Percentiles rank a stretch among this genome's conserved stretches.
Evolutionary conservation across 2,113 vertebrate genomes (phyloP).

Genomic region (Heterotis niloticus): DNA sequence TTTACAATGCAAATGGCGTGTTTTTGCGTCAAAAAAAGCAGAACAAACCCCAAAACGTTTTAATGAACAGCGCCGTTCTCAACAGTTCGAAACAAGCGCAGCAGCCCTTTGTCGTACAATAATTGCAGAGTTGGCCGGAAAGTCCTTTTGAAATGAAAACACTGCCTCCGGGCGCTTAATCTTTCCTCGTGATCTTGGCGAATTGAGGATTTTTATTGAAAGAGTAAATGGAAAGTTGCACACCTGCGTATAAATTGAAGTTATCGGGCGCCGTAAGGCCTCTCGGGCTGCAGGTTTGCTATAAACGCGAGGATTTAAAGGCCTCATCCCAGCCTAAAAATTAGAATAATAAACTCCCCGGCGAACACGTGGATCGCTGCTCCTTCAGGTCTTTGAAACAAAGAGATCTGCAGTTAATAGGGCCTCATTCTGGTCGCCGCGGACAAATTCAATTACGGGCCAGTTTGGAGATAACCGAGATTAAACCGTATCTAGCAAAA

Average conservation of each 20-base stretch:
- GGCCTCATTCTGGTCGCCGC: conserved; percentile 54
- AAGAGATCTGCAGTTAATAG: conserved; percentile 49
- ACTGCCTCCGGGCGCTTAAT: conserved; percentile 12
- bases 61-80: not conserved
- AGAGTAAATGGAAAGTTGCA: conserved; percentile 17
- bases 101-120: not conserved
- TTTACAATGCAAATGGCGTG: too few species aligned
- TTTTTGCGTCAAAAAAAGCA: not conserved
- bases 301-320: conserved; percentile 30
- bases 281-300: conserved; percentile 20
- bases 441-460: conserved; percentile 69
- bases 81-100: not conserved
- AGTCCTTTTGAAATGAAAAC: conserved; percentile 17
- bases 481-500: conserved; percentile 67
- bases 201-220: conserved; percentile 7
- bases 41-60: not conserved
- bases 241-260: conserved; percentile 18
- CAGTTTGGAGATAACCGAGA: conserved; percentile 63
- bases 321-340: conserved; percentile 19
- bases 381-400: conserved; percentile 45
- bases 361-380: conserved; percentile 24
- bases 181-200: conserved; percentile 13
- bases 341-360: conserved; percentile 33
- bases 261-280: conserved; percentile 17
- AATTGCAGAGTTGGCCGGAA: conserved; percentile 13